Conservation (phyloP, 2,797 vertebrate genomes). For the Poecilia velifera region DNA sequence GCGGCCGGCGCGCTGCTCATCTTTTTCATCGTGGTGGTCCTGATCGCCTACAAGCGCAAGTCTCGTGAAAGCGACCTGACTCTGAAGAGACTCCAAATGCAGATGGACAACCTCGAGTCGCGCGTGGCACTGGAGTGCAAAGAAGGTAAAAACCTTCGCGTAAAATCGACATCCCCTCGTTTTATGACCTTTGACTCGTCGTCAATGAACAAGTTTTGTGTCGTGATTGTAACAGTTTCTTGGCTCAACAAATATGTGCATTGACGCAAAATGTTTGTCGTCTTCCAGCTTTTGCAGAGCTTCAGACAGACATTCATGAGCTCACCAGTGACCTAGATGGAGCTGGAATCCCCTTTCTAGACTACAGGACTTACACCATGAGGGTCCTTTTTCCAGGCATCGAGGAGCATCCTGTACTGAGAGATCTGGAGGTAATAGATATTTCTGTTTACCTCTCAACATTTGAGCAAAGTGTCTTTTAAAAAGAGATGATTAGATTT, state of each 20-base stretch:
- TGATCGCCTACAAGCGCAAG: slow-evolving; percentile 98
- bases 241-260: background rate
- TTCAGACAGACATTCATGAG: slow-evolving; percentile 98
- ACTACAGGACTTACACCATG: slow-evolving; percentile 98
- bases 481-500: background rate
- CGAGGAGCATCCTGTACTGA: slow-evolving; percentile 97
- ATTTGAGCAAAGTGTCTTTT: background rate
- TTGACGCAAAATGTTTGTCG: background rate
- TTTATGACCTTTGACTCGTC: background rate
- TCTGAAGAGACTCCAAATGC: slow-evolving; percentile 97
- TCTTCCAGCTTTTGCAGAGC: slow-evolving; percentile 92
- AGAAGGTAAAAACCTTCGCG: slow-evolving; percentile 84
- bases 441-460: background rate
- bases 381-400: slow-evolving; percentile 97
- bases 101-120: slow-evolving; percentile 99
- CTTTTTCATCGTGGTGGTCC: slow-evolving; percentile 94
- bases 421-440: slow-evolving; percentile 92
- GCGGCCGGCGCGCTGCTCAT: slow-evolving; percentile 94
- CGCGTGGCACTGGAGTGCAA: slow-evolving; percentile 98
- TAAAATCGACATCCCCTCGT: background rate
- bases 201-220: background rate
- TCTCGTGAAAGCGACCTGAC: slow-evolving; percentile 97
- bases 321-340: slow-evolving; percentile 98
- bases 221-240: background rate
- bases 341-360: slow-evolving; percentile 95